A percentile compares a stretch with the other conserved stretches of the same genome.
Conservation (phyloP, 2,113 vertebrate species). For the Bos javanicus region DNA sequence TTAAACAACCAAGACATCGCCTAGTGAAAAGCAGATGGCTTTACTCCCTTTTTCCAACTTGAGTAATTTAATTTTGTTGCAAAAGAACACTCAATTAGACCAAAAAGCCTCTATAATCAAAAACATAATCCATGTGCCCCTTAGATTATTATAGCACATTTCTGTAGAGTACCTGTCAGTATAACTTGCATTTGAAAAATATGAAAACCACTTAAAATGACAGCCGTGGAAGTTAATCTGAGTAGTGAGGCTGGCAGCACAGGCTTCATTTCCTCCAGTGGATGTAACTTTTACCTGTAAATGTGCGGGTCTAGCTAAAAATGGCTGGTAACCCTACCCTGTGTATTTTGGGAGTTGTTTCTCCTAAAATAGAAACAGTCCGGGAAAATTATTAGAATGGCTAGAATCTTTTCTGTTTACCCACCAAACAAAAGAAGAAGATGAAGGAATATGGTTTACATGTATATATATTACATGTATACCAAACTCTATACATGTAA, state of each 20-base stretch:
- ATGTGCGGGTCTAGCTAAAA: neutral
- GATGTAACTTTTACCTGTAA: neutral
- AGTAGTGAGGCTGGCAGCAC: neutral
- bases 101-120: conserved; percentile 16
- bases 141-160: neutral
- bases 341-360: neutral
- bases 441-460: neutral
- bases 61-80: conserved; percentile 13
- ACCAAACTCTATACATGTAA: no score
- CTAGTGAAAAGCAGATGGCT: neutral
- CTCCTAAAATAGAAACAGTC: neutral
- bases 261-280: neutral
- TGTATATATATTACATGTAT: neutral
- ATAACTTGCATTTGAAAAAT: conserved; percentile 12
- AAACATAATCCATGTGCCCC: neutral
- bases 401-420: neutral
- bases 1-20: neutral
- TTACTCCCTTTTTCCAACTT: neutral
- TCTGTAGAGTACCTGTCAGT: neutral
- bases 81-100: neutral
- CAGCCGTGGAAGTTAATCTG: conserved; percentile 2
- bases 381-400: neutral
- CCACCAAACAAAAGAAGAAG: neutral
- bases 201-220: neutral
- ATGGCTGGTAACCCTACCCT: neutral